Base-by-base conservation (phyloP, 92 coral and sea anemone species). In the Nematostella vectensis region DNA sequence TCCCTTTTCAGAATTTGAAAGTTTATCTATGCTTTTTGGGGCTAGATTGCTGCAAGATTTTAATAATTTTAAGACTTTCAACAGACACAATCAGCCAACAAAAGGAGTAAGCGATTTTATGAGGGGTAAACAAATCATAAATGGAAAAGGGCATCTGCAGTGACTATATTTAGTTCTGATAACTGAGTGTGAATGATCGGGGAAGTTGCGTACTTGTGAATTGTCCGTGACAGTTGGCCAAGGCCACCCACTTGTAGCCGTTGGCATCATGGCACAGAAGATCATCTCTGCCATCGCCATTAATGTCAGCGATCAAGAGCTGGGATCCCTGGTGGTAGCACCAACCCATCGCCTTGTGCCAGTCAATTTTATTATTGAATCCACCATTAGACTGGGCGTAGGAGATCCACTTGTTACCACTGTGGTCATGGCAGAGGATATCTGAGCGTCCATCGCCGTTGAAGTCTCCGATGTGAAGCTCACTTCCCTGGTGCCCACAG, bases 211-310 rank as follows among this genome's bases (percentile, higher is more conserved):
- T 45, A 57, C 11, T 23, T 8, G 9, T 42, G 25, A 11, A 19
- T 25, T 15, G 8, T 33, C 40, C 57, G 6, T 51, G 3, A 9
- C 10, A 19, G n/a, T 31, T 38, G 2, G 63, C 63, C 50, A 57
- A 17, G 13, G 63, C 4, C 13, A 57, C 63, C 63, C 63, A 31
- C 3, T 11, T 57, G 30, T 38, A 11, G 9, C 63, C 63, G 0
- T 13, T 36, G 50, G 10, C 39, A 44, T 38, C 48, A 27, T 57
- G 48, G 30, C 63, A 57, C 30, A 57, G 27, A 47, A 57, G 8
- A 33, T 33, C 40, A 33, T 33, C 40, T 33, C 40, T 6, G 15
- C 40, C 40, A 15, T 33, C 40, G 40, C 40, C 40, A 33, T 33
- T 33, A 33, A 33, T 6, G 40, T 33, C 40, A 33, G 40, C 40